Percentiles rank a stretch among this genome's conserved stretches.
Conservation (phyloP, 2,797 vertebrate genomes). For the Onychomys torridus region DNA sequence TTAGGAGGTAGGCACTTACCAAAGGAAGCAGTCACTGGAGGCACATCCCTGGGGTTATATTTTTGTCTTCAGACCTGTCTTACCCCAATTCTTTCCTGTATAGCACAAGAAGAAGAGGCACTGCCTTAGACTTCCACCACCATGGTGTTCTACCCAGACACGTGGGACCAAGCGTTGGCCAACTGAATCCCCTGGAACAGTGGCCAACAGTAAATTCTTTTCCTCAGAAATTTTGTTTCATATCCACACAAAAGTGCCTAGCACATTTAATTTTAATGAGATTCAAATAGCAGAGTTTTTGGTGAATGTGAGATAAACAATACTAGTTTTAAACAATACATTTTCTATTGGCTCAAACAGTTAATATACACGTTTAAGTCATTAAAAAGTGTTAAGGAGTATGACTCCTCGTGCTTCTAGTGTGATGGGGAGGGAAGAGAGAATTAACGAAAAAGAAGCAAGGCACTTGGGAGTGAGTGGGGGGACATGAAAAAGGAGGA, state of each 20-base stretch:
- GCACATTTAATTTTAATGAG: neutral
- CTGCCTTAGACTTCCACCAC: neutral
- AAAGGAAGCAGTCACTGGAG: neutral
- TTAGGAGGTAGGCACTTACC: neutral
- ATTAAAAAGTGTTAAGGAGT: neutral
- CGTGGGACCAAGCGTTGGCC: neutral
- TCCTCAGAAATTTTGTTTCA: neutral
- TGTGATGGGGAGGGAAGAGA: neutral
- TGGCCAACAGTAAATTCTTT: neutral
- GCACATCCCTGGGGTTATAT: rapidly evolving
- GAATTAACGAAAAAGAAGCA: neutral
- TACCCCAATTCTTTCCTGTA: neutral
- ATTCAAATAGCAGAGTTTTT: neutral
- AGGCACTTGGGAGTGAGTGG: neutral
- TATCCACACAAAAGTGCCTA: neutral
- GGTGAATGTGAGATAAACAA: neutral
- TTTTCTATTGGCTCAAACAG: neutral
- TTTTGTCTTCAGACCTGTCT: neutral
- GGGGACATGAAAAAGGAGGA: rapidly evolving
- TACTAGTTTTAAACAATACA: neutral
- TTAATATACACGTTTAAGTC: neutral
- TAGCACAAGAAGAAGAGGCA: too few species aligned
- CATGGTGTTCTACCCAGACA: neutral
- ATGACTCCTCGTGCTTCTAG: neutral
- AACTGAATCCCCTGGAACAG: neutral